Evolutionary conservation across 2,888 invertebrate genomes (phyloP), one percentile per base, ranked within the genome.

Genomic region (Mayetiola destructor): DNA sequence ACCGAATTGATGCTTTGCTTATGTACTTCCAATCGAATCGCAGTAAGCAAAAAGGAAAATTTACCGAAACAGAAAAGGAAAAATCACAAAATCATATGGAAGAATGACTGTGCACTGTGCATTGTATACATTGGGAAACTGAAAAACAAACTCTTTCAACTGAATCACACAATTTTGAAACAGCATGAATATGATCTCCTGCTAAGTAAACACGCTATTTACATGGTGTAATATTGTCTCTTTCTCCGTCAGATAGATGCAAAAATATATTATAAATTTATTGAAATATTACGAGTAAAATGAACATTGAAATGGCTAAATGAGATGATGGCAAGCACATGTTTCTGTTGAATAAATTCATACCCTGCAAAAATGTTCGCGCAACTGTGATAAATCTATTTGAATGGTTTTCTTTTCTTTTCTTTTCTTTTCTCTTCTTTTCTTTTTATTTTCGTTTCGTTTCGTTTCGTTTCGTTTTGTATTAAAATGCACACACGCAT

Each of bases 191-290:
- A 55, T 55, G 56, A 56, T 39, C 58, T 56, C 58, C 58, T 54
- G 48, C 58, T 36, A 56, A 20, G 58, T 56, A 30, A 58, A 58
- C 58, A 58, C 56, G 58, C 58, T 52, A 54, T 58, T 58, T 58
- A 58, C 58, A 58, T 53, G 30, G 40, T 55, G 42, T 55, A 56
- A 37, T 36, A 37, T 55, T 48, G 48, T 27, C 48, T 48, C 27
- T n/a, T 23, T 48, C 27, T 48, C 48, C 3, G 6, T 27, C 27
- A 48, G 27, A 48, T n/a, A n/a, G 4, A n/a, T n/a, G 27, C 14
- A n/a, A 48, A 48, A 48, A 27, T 48, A 16, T 10, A 48, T 27
- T 23, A 16, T 27, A 48, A 27, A 48, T 27, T 27, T 48, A 48
- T 48, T 48, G n/a, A 48, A 48, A 48, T 48, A n/a, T 48, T 48